Evolutionary conservation across 1,140 invertebrate species (phyloP).

Genomic region (Drosophila repletoides): DNA sequence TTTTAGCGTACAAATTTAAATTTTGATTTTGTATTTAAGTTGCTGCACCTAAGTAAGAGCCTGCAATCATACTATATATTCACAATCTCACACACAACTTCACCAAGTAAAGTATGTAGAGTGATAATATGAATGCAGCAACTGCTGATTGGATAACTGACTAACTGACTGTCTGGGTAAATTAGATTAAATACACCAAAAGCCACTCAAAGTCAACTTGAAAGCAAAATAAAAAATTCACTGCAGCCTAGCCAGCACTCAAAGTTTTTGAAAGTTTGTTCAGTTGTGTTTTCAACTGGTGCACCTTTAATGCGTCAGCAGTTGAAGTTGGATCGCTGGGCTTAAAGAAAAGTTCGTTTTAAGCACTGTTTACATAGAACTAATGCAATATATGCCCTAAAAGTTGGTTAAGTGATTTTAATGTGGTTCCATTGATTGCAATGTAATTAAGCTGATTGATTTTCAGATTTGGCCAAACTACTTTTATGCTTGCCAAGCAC

Average conservation of each 20-base stretch:
- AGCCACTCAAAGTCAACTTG: constrained; percentile 67
- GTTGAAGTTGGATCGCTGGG: too few relatives aligned
- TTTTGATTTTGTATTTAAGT: too few relatives aligned
- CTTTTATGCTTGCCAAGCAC: constrained; percentile 19
- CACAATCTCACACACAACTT: too few relatives aligned
- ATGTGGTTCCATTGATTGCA: not conserved
- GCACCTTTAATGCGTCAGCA: constrained; percentile 45
- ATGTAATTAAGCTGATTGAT: constrained; percentile 61
- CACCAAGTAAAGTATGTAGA: constrained; percentile 49
- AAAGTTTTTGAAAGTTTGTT: constrained; percentile 61
- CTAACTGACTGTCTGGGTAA: constrained; percentile 8
- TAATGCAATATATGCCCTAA: constrained; percentile 55
- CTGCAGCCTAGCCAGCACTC: constrained; percentile 31
- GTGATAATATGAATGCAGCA: constrained; percentile 40
- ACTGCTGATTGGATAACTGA: not conserved
- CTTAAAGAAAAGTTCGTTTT: constrained; percentile 56
- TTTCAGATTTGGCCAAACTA: constrained; percentile 12
- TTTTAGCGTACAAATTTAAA: too few relatives aligned
- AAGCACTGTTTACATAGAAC: constrained; percentile 64
- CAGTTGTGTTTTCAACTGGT: constrained; percentile 11
- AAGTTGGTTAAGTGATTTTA: constrained; percentile 55
- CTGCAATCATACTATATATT: too few relatives aligned
- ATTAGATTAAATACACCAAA: constrained; percentile 68
- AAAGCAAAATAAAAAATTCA: too few relatives aligned
- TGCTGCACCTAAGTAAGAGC: too few relatives aligned